These are phyloP conservation scores for Orthosia gothica DNA, from an alignment of 2,888 invertebrate species.

Conservation along the genomic window DNA sequence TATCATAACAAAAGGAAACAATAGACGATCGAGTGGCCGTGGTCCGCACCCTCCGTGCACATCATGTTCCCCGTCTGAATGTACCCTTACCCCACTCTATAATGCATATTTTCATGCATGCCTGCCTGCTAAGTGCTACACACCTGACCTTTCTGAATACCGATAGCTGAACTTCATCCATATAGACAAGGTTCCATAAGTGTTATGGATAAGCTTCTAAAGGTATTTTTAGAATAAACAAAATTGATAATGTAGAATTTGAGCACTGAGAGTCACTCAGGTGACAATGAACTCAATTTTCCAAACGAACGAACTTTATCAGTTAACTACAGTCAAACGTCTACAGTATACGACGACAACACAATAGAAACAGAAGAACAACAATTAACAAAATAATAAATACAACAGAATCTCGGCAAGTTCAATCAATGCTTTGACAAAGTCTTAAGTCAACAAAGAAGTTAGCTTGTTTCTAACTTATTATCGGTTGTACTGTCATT, in stretches of 20 bases:
- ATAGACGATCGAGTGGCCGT: constrained; percentile 10
- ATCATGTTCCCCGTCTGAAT: constrained; percentile 5
- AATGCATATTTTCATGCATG: constrained; percentile 55
- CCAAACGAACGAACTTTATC: constrained; percentile 66
- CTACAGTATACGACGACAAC: constrained; percentile 6
- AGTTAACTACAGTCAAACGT: constrained; percentile 21
- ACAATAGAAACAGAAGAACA: constrained; percentile 39
- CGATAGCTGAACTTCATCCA: constrained; percentile 9
- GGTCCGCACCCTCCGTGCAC: not conserved
- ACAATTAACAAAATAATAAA: constrained; percentile 41
- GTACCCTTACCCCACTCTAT: constrained; percentile 34
- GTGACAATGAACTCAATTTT: constrained; percentile 63
- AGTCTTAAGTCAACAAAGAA: constrained; percentile 49
- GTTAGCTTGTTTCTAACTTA: constrained; percentile 42
- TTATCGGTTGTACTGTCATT: constrained; percentile 38
- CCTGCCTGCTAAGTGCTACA: constrained; percentile 31
- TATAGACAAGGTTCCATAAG: constrained; percentile 12
- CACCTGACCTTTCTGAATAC: constrained; percentile 49
- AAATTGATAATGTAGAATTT: constrained; percentile 39
- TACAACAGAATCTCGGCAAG: constrained; percentile 34
- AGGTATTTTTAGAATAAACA: constrained; percentile 23
- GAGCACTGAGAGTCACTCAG: constrained; percentile 31
- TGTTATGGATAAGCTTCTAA: constrained; percentile 2
- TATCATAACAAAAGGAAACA: constrained; percentile 6
- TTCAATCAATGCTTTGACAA: constrained; percentile 45